These are phyloP conservation scores for Nothocercus julius DNA, from an alignment of 2,113 vertebrate species.

Conservation along the genomic window DNA sequence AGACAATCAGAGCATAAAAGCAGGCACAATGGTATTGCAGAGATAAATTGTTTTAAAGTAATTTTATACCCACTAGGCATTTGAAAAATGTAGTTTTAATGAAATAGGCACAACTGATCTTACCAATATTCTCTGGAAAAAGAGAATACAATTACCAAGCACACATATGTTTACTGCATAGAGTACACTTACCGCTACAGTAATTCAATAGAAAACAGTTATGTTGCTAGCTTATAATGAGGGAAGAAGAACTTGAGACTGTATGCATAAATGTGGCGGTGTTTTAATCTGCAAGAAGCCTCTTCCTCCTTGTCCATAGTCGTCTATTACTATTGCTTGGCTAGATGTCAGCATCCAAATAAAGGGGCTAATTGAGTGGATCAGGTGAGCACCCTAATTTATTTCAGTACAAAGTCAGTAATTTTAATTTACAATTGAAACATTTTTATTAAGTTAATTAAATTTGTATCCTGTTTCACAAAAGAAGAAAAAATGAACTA, in stretches of 20 bases:
- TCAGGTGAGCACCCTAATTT: background rate
- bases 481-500: background rate
- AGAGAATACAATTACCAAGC: background rate
- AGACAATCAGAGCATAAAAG: conserved; percentile 23
- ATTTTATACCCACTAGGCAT: background rate
- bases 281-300: background rate
- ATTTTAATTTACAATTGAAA: background rate
- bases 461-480: background rate
- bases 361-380: background rate
- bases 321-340: background rate
- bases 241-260: background rate
- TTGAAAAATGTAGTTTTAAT: conserved; percentile 6
- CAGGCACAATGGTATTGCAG: background rate
- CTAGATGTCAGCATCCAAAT: background rate
- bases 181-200: background rate
- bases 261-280: background rate
- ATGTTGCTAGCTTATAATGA: background rate
- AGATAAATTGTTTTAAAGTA: background rate
- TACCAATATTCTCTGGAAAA: background rate
- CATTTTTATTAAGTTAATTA: background rate
- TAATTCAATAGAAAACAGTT: background rate
- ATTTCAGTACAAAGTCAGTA: background rate
- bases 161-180: background rate
- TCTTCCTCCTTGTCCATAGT: background rate
- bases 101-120: background rate